phyloP scores from a whole-genome alignment of 2,797 vertebrate genomes.

The Chanos chanos region DNA sequence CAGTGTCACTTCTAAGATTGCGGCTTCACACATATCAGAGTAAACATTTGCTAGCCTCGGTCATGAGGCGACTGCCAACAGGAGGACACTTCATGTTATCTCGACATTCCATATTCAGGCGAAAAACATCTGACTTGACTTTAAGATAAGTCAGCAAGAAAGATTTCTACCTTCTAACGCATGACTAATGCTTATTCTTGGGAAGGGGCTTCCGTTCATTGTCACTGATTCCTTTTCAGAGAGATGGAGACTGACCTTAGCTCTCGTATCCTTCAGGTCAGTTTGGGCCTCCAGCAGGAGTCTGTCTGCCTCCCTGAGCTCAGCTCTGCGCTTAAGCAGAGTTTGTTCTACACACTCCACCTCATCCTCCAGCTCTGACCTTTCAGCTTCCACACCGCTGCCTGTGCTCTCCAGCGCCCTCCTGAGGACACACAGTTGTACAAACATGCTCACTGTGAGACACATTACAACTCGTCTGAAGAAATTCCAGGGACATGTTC shows the following conservation, averaged over 20 bases:
- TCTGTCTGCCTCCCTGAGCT: slow-evolving; percentile 82
- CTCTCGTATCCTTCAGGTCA: slow-evolving; percentile 65
- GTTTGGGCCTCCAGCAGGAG: slow-evolving; percentile 78
- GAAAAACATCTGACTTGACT: no score
- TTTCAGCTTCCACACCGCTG: slow-evolving; percentile 56
- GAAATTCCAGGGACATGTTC: no score
- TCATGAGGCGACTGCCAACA: no score
- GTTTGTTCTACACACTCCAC: slow-evolving; percentile 83
- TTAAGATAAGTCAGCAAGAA: no score
- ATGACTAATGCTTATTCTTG: not conserved
- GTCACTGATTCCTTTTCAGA: not conserved
- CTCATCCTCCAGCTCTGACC: slow-evolving; percentile 70
- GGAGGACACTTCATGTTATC: no score
- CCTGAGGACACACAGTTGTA: slow-evolving; percentile 49
- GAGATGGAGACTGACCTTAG: slow-evolving; percentile 63
- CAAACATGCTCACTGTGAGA: not conserved
- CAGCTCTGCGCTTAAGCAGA: slow-evolving; percentile 76
- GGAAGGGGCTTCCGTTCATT: not conserved
- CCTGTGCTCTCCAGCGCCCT: slow-evolving; percentile 57
- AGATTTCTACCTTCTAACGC: no score
- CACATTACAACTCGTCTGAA: no score
- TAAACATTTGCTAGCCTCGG: no score
- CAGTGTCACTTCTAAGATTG: no score
- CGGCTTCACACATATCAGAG: no score
- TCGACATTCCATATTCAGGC: no score